Evolutionary conservation across 2,113 vertebrate genomes (phyloP).

Genomic region (Cyphomyrus discorhynchus): DNA sequence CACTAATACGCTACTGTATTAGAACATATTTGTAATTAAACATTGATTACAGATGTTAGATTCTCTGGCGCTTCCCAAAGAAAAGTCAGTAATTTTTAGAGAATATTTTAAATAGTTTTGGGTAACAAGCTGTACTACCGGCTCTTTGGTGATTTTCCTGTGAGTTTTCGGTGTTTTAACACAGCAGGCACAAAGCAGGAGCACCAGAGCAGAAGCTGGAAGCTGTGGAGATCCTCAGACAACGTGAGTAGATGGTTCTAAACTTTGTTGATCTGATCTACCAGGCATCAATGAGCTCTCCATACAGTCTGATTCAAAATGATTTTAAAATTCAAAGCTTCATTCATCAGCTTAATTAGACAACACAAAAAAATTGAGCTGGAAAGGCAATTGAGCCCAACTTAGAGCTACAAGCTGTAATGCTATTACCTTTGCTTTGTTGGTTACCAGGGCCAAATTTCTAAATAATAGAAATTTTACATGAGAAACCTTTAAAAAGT

Average conservation of each 20-base stretch:
- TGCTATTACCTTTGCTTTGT: not conserved
- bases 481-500: not conserved
- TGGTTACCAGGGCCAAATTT: not conserved
- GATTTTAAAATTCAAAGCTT: not conserved
- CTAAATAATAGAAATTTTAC: not conserved
- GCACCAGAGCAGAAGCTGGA: conserved; percentile 52
- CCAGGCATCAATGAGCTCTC: not conserved
- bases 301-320: not conserved
- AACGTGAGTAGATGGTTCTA: conserved; percentile 43
- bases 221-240: conserved; percentile 61
- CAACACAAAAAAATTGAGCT: not conserved
- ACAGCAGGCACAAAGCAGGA: conserved; percentile 54
- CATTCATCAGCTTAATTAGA: not conserved
- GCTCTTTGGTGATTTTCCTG: not conserved
- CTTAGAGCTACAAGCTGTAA: not conserved
- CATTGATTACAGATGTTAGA: not conserved
- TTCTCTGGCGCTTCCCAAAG: not conserved
- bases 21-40: not conserved
- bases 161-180: conserved; percentile 33
- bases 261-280: conserved; percentile 28
- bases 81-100: not conserved
- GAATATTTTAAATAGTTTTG: not conserved
- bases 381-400: not conserved
- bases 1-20: not conserved
- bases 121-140: not conserved